Conservation (phyloP, 2,113 vertebrate genomes). For the Mola mola region DNA sequence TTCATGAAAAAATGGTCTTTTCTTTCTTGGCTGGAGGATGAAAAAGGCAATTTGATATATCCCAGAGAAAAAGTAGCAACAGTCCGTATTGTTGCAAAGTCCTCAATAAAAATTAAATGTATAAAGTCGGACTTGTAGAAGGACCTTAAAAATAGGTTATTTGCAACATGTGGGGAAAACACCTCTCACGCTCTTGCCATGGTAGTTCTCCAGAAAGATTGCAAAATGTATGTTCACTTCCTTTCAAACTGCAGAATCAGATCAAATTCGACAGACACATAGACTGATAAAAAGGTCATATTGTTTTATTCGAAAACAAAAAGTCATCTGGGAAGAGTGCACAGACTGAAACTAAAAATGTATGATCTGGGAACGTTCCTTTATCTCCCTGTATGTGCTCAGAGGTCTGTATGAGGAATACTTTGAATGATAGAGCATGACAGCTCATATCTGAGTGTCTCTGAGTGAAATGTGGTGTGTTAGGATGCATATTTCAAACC, state of each 20-base stretch:
- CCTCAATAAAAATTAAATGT: too few species aligned
- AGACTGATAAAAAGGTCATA: conserved; percentile 18
- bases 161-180: too few species aligned
- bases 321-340: conserved; percentile 8
- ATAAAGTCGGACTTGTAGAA: too few species aligned
- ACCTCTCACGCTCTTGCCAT: too few species aligned
- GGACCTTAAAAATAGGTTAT: too few species aligned
- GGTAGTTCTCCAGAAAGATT: too few species aligned
- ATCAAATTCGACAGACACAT: neutral
- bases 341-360: conserved; percentile 51
- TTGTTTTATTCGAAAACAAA: conserved; percentile 23
- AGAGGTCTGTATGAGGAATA: conserved; percentile 42
- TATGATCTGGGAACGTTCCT: conserved; percentile 21
- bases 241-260: neutral
- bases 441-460: conserved; percentile 44
- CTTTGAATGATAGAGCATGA: conserved; percentile 52
- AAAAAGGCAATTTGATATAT: conserved; percentile 35
- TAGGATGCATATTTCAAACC: conserved; percentile 54
- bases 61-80: conserved; percentile 20
- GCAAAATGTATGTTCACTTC: too few species aligned
- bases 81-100: too few species aligned
- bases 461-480: conserved; percentile 18
- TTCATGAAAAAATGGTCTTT: conserved; percentile 27
- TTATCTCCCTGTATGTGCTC: conserved; percentile 45
- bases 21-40: conserved; percentile 11